Base-by-base conservation (phyloP, 2,797 vertebrate genomes). In the Hypotaenidia philippensis region DNA sequence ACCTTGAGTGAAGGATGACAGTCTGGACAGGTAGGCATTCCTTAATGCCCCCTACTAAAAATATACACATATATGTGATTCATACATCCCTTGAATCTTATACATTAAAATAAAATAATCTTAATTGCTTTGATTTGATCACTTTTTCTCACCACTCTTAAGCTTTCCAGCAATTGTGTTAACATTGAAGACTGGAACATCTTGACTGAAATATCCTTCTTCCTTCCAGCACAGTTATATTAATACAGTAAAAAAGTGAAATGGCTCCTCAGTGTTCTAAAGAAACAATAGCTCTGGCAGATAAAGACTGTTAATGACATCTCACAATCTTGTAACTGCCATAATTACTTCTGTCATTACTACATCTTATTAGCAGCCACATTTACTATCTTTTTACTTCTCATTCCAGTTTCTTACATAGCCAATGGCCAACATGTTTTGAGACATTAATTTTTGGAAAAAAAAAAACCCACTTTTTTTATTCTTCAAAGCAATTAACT, bases 401-500 rank as follows among this genome's bases (percentile, higher is more conserved):
- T 63, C 25, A 45, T 59, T 55, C 27, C 19, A 40, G 12, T 86
- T 96, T 82, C 50, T 63, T 85, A 84, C 56, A 32, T 7, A 93
- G 71, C 60, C 91, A 90, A 72, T 71, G 38, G 26, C 50, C 82
- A 87, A 86, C 50, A 89, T 23, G 49, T 94, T 57, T 82, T 90
- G 29, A 66, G 86, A 81, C 60, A 95, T 68, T 89, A 87, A 50
- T 89, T 83, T 96, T 76, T 91, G 64, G 61, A 92, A 97, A 86
- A n/a, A 36, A 36, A 36, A 36, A 36, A 9, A 10, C 10, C 10
- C 36, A 5, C 0, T 6, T 0, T 22, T 82, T 93, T 75, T 94
- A 32, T 88, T 60, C 89, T 86, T 86, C 36, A 96, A 95, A 94
- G 57, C 74, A 96, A 91, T 91, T 88, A 77, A 93, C 47, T 94